Base-by-base conservation (phyloP, 2,113 vertebrate genomes). In the Megaceryle torquata region DNA sequence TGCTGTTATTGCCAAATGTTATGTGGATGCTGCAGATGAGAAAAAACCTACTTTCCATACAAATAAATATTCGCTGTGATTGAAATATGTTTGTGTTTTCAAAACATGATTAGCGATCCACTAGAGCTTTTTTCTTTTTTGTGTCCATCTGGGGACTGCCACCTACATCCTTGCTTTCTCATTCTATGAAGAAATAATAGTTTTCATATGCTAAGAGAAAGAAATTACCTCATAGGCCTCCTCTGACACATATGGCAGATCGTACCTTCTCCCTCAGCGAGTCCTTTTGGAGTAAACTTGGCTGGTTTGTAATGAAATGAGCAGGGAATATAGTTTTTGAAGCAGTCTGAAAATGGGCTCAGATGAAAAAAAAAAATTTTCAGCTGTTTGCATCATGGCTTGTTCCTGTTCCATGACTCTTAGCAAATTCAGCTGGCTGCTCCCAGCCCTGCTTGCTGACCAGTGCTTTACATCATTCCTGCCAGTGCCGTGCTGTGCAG, bases 201-300 rank as follows among this genome's bases (percentile, higher is more conserved):
- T 60, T 95, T 82, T 92, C 91, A 33, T 92, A 79, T 92, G 93
- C 31, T 59, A 56, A 81, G 89, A 85, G 89, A 94, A 87, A 63
- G 67, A 93, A 88, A 88, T 96, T 57, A 93, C 85, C 75, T 96
- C 87, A 94, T 89, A 83, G 54, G 85, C 67, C 22, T 85, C 87
- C 86, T 90, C 75, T 91, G 75, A 95, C 75, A 93, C 82, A 94
- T 91, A 70, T 94, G 87, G 86, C 74, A 87, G 81, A 89, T 91
- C 7, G 1, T 91, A 96, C 93, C 84, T 93, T 93, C 54, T 96
- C 93, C 91, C 93, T 94, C 17, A 6, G 89, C 91, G 96, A 95
- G 69, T 96, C 48, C 95, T 85, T 92, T 77, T 87, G 77, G 83
- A 89, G 86, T 91, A 87, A 95, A 82, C 61, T 94, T 95, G 67